These are phyloP conservation scores for Alouatta palliata DNA, from an alignment of 2,113 vertebrate species.

Conservation along the genomic window DNA sequence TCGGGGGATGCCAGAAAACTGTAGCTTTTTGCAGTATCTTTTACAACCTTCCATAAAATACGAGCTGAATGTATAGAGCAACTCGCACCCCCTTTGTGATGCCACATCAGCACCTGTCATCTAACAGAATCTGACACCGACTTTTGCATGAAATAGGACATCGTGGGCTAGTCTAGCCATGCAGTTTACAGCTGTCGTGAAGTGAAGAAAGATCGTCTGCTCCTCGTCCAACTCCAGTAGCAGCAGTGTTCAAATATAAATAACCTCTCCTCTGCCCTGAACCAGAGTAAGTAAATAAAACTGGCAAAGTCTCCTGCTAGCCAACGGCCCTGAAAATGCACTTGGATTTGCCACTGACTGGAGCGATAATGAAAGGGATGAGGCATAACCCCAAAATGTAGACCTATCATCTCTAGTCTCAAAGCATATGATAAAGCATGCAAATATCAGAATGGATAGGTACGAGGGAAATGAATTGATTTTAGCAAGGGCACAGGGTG, in stretches of 20 bases:
- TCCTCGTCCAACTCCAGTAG: not conserved
- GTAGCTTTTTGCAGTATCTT: not conserved
- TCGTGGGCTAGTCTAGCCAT: not conserved
- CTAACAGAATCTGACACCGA: not conserved
- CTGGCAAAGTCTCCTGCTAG: not conserved
- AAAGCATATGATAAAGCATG: not conserved
- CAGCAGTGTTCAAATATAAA: not conserved
- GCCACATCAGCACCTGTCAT: fast-evolving
- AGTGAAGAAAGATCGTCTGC: not conserved
- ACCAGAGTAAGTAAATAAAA: not conserved
- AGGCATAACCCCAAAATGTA: not conserved
- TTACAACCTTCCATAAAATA: not conserved
- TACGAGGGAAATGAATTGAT: not conserved
- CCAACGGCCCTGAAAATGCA: not conserved
- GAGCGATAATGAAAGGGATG: not conserved
- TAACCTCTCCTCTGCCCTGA: not conserved
- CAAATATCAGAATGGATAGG: not conserved
- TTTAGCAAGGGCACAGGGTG: not conserved
- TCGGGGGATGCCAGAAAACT: not conserved
- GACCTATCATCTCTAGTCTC: not conserved
- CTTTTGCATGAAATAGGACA: not conserved
- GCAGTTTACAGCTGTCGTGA: not conserved
- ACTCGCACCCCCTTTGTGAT: not conserved
- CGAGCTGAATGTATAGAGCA: not conserved
- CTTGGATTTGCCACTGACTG: not conserved